phyloP scores from a whole-genome alignment of 2,797 vertebrate species.

The Hafferia zeledoni region DNA sequence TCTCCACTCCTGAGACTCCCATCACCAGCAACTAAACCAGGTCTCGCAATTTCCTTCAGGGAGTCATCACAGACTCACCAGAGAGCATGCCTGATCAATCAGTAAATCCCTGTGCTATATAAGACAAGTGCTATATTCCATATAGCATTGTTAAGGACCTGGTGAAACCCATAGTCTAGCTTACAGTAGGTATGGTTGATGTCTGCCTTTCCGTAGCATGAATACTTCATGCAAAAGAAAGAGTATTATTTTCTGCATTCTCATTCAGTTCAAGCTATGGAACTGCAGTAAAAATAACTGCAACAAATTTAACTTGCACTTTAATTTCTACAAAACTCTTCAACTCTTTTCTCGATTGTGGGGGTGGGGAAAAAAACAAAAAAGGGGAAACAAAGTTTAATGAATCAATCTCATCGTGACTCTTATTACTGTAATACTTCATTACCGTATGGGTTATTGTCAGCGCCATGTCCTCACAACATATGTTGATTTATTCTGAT shows the following conservation, averaged over 20 bases:
- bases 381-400: not conserved
- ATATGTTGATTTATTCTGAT: constrained; percentile 34
- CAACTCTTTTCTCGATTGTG: not conserved
- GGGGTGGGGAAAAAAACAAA: not conserved
- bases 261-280: not conserved
- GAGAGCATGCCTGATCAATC: not conserved
- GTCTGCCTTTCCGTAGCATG: not conserved
- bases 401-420: not conserved
- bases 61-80: not conserved
- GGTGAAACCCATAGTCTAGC: not conserved
- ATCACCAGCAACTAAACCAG: not conserved
- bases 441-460: not conserved
- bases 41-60: not conserved
- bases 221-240: not conserved
- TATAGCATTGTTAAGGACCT: not conserved
- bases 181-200: not conserved
- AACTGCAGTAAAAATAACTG: not conserved
- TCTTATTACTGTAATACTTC: not conserved
- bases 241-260: not conserved
- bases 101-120: not conserved
- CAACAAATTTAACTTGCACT: not conserved
- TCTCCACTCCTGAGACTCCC: not conserved
- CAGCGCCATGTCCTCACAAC: constrained; percentile 45
- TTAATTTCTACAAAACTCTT: not conserved
- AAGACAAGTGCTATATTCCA: not conserved